A percentile compares a stretch with the other conserved stretches of the same genome.
phyloP scores from a whole-genome alignment of 2,888 invertebrate genomes.

The Rhingia campestris region DNA sequence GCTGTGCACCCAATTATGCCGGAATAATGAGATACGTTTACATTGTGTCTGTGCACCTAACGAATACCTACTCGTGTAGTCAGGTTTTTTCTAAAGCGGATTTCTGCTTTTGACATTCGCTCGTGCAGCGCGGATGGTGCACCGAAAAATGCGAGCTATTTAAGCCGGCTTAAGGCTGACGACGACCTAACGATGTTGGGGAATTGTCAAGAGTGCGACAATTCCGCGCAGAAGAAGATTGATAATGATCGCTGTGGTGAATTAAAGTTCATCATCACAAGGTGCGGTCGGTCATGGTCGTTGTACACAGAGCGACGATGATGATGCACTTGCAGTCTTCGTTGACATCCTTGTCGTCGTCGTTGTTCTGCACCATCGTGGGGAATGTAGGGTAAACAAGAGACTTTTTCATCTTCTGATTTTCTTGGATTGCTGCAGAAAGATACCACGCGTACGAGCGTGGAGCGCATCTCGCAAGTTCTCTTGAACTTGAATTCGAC shows the following conservation, averaged over 20 bases:
- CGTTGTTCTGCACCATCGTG: slow-evolving; percentile 1
- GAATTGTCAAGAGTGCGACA: slow-evolving; percentile 40
- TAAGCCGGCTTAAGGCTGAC: slow-evolving; percentile 5
- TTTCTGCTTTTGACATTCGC: slow-evolving; percentile 6
- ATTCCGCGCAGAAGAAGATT: slow-evolving; percentile 23
- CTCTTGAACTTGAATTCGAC: slow-evolving; percentile 62
- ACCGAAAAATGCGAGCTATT: slow-evolving; percentile 39
- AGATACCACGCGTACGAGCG: slow-evolving; percentile 3
- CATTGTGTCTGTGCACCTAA: slow-evolving; percentile 18
- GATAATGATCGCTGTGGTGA: slow-evolving; percentile 28
- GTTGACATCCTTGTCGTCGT: not conserved
- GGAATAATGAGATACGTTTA: slow-evolving; percentile 30
- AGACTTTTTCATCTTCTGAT: slow-evolving; percentile 4
- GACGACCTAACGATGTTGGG: not conserved
- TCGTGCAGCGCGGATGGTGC: not conserved
- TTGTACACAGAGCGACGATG: slow-evolving; percentile 27
- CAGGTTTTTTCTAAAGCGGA: slow-evolving; percentile 1
- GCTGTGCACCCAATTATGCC: slow-evolving; percentile 41
- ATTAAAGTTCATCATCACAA: slow-evolving; percentile 54
- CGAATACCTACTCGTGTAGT: not conserved
- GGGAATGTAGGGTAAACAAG: slow-evolving; percentile 28
- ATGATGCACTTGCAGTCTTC: slow-evolving; percentile 1
- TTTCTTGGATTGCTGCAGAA: slow-evolving; percentile 23
- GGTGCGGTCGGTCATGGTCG: slow-evolving; percentile 58
- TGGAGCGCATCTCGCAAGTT: not conserved